phyloP scores from a whole-genome alignment of 2,888 invertebrate genomes.

The Cryptophagus acutangulus region DNA sequence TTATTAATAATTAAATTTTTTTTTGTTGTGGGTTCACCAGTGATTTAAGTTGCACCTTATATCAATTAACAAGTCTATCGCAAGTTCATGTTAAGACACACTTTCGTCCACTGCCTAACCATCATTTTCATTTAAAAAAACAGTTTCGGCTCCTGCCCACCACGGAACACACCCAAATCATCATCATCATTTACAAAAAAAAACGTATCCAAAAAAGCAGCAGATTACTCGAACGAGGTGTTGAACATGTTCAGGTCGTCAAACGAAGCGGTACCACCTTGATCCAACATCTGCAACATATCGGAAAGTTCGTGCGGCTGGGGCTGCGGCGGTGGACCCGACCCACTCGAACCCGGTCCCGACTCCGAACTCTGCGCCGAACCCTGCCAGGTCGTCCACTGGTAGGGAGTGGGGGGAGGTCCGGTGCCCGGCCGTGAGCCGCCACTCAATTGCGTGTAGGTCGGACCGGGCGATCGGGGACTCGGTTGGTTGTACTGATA shows the following conservation, averaged over 20 bases:
- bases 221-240: slow-evolving; percentile 62
- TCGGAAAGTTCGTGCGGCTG: slow-evolving; percentile 81
- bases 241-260: slow-evolving; percentile 91
- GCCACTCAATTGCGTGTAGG: slow-evolving; percentile 73
- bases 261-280: slow-evolving; percentile 75
- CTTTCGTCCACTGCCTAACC: background rate
- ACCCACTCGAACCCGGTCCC: slow-evolving; percentile 50
- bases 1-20: too few relatives aligned
- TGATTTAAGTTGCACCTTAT: slow-evolving; percentile 21
- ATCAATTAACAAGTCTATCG: too few relatives aligned
- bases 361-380: slow-evolving; percentile 43
- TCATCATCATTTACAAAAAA: background rate
- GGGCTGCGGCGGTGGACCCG: slow-evolving; percentile 59
- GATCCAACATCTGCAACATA: slow-evolving; percentile 90
- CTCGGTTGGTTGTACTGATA: slow-evolving; percentile 64
- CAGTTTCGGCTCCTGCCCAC: background rate
- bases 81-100: background rate
- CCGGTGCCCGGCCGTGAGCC: slow-evolving; percentile 46
- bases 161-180: background rate
- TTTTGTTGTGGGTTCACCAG: too few relatives aligned
- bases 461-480: slow-evolving; percentile 82
- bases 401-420: slow-evolving; percentile 37
- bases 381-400: slow-evolving; percentile 45
- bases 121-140: background rate
- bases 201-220: background rate